These are phyloP conservation scores for Plemyria rubiginata DNA, from an alignment of 2,888 invertebrate genomes.

Conservation along the genomic window DNA sequence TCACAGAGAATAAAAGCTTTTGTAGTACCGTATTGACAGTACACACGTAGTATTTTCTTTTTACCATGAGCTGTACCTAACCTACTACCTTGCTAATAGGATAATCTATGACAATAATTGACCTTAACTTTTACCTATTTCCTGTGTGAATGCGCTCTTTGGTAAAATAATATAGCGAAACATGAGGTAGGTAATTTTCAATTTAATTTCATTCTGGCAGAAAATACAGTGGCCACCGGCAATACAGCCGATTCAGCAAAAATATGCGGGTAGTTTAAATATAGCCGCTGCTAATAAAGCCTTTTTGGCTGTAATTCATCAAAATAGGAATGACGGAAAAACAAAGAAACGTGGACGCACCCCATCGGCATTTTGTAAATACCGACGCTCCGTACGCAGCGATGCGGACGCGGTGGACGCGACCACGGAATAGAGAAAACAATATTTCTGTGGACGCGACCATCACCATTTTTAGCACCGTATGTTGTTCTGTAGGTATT, in stretches of 20 bases:
- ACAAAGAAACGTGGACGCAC: not conserved
- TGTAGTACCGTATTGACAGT: no score
- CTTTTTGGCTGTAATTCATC: not conserved
- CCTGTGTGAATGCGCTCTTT: conserved; percentile 32
- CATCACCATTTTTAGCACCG: no score
- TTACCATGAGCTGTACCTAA: no score
- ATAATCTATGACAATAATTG: not conserved
- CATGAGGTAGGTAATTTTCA: conserved; percentile 50
- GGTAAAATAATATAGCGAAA: conserved; percentile 49
- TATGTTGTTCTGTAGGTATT: no score
- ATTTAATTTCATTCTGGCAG: conserved; percentile 45
- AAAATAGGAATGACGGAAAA: not conserved
- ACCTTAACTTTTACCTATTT: not conserved
- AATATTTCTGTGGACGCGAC: no score
- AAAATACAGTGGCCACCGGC: conserved; percentile 37
- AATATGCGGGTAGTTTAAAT: conserved; percentile 36
- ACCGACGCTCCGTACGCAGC: no score
- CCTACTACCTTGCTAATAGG: no score
- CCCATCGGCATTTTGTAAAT: no score
- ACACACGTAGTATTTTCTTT: no score
- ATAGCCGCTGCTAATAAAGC: not conserved
- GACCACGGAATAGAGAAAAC: no score
- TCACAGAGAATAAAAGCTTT: no score
- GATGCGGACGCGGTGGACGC: no score
- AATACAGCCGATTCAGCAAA: conserved; percentile 32